Evolutionary conservation across 2,888 invertebrate genomes (phyloP).

Genomic region (Acholoe squamosa): DNA sequence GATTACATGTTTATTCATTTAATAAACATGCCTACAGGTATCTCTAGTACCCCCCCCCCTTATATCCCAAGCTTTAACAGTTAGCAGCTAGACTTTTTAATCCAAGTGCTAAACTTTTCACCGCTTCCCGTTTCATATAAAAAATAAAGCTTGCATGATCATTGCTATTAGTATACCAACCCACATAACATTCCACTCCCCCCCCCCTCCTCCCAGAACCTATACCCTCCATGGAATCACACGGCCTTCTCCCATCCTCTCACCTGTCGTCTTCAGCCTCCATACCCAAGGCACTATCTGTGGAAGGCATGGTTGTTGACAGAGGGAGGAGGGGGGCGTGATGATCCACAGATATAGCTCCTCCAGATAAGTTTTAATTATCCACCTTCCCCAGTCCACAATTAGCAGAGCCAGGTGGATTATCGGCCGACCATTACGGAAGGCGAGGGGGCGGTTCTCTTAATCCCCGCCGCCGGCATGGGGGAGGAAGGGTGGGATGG

Average conservation of each 20-base stretch:
- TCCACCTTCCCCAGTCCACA: not conserved
- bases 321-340: not conserved
- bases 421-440: slow-evolving; percentile 1
- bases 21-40: no score
- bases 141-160: no score
- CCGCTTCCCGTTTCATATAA: no score
- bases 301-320: not conserved
- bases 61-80: no score
- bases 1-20: no score
- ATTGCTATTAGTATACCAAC: no score
- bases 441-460: not conserved
- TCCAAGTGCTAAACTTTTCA: no score
- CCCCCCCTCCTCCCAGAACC: not conserved
- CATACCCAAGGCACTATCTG: not conserved
- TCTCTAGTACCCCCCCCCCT: no score
- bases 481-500: not conserved
- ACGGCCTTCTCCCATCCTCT: not conserved
- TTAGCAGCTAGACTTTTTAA: no score
- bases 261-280: not conserved
- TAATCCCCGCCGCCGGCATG: not conserved
- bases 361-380: slow-evolving; percentile 48
- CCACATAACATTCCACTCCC: no score
- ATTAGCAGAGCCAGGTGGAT: slow-evolving; percentile 2
- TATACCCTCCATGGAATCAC: not conserved
- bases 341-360: not conserved